Base-by-base conservation (phyloP, 2,797 vertebrate species). In the Acipenser transmontanus region DNA sequence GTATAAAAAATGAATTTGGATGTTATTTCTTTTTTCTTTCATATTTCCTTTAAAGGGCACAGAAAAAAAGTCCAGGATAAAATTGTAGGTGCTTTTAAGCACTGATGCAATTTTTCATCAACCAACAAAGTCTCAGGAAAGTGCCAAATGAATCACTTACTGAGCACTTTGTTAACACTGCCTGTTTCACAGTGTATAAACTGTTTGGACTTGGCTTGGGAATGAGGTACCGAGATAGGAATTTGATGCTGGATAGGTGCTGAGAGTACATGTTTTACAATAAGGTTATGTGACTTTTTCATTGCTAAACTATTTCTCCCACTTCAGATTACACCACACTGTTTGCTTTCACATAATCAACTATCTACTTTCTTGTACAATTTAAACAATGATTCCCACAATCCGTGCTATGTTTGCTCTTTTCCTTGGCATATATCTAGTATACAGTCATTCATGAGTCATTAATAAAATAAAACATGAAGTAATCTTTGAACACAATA, bases 201-300 rank as follows among this genome's bases (percentile, higher is more conserved):
- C 68, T 76, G 78, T 78, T 73, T 76, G 74, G 76, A 76, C 78
- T 69, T 74, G 70, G 73, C 68, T 63, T 64, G 71, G 68, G 71
- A 67, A 14, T 79, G 79, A 83, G 76, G 79, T 81, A 66, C 80
- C 56, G 62, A 72, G 68, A 76, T 68, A 79, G 77, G 79, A 84
- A 87, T 83, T 73, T 70, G 57, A 73, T 68, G 68, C 49, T 66
- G 47, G 73, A 77, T 66, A 76, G 79, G 84, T 80, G 70, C 77
- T 74, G 76, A 78, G 73, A 81, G 86, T 81, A 81, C 66, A 68
- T 65, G 68, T 67, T 71, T 71, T 50, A 68, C 67, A 74, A 73
- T 84, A 73, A 48, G 63, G 78, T 82, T 77, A 84, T 70, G 75
- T 83, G 73, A 76, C 61, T 17, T 6, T 70, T 71, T 64, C 54